phyloP scores from a whole-genome alignment of 1,140 invertebrate species.

The Drosophila sucinea region DNA sequence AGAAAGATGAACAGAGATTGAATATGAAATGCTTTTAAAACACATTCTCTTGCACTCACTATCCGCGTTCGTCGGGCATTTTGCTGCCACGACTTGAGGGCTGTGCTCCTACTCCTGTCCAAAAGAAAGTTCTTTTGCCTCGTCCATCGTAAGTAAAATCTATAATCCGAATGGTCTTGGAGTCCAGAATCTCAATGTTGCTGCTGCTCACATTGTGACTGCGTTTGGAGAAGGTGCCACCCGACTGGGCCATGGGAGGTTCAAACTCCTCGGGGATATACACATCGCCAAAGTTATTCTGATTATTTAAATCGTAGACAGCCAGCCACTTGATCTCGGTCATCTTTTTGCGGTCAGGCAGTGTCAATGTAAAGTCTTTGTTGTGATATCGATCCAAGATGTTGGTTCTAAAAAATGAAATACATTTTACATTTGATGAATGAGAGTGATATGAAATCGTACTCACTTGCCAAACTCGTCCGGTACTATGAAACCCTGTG shows the following conservation, averaged over 20 bases:
- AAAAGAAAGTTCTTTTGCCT: constrained; percentile 92
- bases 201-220: constrained; percentile 89
- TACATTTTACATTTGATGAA: background rate
- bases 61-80: constrained; percentile 95
- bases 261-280: constrained; percentile 96
- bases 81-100: constrained; percentile 91
- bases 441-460: too few species aligned
- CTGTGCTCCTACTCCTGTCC: constrained; percentile 93
- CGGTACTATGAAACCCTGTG: constrained; percentile 95
- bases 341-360: constrained; percentile 94
- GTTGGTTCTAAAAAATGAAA: constrained; percentile 88
- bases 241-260: constrained; percentile 89
- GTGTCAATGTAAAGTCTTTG: constrained; percentile 91
- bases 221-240: constrained; percentile 88
- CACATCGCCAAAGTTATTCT: constrained; percentile 95
- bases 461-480: constrained; percentile 93
- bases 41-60: constrained; percentile 87
- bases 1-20: background rate
- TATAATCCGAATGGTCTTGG: constrained; percentile 90
- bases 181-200: constrained; percentile 90
- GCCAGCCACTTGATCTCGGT: constrained; percentile 95
- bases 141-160: constrained; percentile 91
- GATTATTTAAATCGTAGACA: constrained; percentile 92
- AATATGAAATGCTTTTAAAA: background rate
- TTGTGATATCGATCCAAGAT: constrained; percentile 93